A percentile compares a stretch with the other conserved stretches of the same genome.
Conservation (phyloP, 2,113 vertebrate species). For the Asarcornis scutulata region DNA sequence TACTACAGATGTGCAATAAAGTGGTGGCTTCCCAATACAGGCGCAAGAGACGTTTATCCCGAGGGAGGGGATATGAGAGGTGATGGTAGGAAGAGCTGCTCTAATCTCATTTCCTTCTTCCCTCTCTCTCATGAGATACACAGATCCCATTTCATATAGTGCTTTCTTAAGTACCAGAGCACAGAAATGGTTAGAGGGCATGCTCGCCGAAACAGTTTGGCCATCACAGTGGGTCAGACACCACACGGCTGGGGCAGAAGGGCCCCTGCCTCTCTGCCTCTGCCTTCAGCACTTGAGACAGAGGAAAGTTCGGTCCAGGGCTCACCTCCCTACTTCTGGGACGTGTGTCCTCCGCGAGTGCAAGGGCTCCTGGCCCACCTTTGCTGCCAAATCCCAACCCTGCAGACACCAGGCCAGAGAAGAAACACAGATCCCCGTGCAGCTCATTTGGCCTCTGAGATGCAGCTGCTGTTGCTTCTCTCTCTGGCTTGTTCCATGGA, state of each 20-base stretch:
- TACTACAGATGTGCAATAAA: neutral
- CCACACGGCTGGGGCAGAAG: neutral
- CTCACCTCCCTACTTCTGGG: neutral
- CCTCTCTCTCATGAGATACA: neutral
- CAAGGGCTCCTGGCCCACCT: neutral
- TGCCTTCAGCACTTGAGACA: neutral
- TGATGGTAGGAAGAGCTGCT: rapidly evolving
- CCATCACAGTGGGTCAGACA: neutral
- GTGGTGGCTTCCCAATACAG: neutral
- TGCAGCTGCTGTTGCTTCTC: neutral
- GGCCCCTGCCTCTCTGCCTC: neutral
- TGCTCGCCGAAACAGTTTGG: neutral
- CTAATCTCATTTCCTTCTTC: neutral
- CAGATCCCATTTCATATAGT: neutral
- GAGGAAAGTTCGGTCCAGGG: neutral
- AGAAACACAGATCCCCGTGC: neutral
- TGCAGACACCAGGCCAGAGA: neutral
- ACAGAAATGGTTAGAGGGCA: neutral
- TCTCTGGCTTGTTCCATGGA: neutral
- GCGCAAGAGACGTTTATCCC: neutral
- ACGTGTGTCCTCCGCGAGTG: neutral
- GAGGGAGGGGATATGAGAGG: neutral
- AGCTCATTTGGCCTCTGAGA: neutral
- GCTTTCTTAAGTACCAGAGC: neutral
- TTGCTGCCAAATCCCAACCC: neutral